Evolutionary conservation across 2,113 vertebrate species (phyloP), one percentile per base, ranked within the genome.

Genomic region (Paradoxurus hermaphroditus): DNA sequence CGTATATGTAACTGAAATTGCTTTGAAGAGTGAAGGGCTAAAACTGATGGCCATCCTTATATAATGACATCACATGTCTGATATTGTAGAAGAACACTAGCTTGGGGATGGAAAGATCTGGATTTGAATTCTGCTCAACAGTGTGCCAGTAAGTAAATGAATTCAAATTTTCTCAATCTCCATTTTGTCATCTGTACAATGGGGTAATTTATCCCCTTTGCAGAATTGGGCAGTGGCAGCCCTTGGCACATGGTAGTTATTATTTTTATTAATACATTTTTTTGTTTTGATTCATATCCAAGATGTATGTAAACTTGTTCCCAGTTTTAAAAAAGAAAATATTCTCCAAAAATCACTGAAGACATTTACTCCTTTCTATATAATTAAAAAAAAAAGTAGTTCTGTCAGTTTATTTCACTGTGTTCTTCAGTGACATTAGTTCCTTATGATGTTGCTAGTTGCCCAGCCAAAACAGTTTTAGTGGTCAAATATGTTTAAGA

Each of bases 381-480:
- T 72, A 77, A 65, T 88, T 90, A 23, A 34, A 77, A 44, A 75
- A 82, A 84, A 79, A 49, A 18, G 29, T 41, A 85, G 6, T 23
- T 91, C 31, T 87, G 78, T 63, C 23, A 82, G 7, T 86, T 36
- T 78, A 81, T 96, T 85, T 39, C 12, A 86, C 4, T 72, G 34
- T 68, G 23, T 90, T 86, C 59, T 94, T 70, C 53, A 65, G 72
- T 36, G 14, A 82, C 46, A 78, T 59, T 94, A 96, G 89, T 94
- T 95, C 39, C 29, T 91, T 46, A 62, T 46, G 34, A 92, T 94
- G 44, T 65, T 91, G 62, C 18, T 82, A 72, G 67, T 41, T 82
- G 83, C 27, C 27, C n/a, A 94, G 79, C 19, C n/a, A 94, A 79
- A 96, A 36, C 41, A 68, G 29, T 73, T 90, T 96, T 62, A 87